A percentile compares a stretch with the other conserved stretches of the same genome.
Evolutionary conservation across 2,888 invertebrate genomes (phyloP).

Genomic region (Agrotis exclamationis): DNA sequence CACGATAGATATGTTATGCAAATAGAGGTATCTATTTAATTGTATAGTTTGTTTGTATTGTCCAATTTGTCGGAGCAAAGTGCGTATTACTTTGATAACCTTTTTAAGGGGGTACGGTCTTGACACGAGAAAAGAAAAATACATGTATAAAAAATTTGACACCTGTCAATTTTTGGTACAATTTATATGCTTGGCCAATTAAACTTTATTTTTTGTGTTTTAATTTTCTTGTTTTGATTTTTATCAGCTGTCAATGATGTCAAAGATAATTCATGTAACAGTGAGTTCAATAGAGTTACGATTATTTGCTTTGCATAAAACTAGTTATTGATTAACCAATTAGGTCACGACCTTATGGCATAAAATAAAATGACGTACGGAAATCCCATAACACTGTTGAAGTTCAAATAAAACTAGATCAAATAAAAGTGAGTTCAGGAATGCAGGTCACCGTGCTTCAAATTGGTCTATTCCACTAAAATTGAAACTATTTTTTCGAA

Average conservation of each 20-base stretch:
- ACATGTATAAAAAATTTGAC: neutral
- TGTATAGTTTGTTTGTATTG: conserved; percentile 47
- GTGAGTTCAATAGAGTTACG: neutral
- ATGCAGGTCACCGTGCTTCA: conserved; percentile 2
- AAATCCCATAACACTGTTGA: neutral
- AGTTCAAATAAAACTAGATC: conserved; percentile 10
- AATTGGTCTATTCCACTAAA: neutral
- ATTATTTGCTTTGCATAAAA: neutral
- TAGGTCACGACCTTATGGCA: neutral
- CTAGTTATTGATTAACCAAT: neutral
- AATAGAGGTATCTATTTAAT: conserved; percentile 53
- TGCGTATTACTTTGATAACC: conserved; percentile 45
- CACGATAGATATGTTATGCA: conserved; percentile 41
- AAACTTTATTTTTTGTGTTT: neutral
- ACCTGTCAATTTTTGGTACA: neutral
- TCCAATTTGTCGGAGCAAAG: conserved; percentile 57
- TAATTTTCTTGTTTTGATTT: neutral
- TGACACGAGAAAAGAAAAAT: neutral
- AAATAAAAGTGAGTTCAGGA: conserved; percentile 30
- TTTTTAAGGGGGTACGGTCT: neutral
- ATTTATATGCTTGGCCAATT: neutral
- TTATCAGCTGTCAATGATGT: neutral
- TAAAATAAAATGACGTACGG: neutral
- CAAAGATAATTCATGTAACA: neutral
- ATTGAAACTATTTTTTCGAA: conserved; percentile 3